Base-by-base conservation (phyloP, 2,797 vertebrate genomes). In the Staurois parvus region DNA sequence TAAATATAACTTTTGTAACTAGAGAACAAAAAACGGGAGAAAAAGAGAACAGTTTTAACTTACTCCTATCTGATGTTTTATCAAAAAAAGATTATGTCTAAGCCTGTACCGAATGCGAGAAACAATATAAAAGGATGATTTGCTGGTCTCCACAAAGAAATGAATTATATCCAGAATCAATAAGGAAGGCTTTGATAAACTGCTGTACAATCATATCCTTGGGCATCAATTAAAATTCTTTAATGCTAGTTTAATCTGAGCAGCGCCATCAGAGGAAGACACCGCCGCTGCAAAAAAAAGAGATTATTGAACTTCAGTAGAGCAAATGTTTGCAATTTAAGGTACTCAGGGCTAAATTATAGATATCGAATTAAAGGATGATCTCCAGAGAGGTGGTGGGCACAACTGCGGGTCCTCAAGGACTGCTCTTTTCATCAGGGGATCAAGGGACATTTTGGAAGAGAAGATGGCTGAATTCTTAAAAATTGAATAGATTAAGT, bases 51-150 rank as follows among this genome's bases (percentile, higher is more conserved):
- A 59, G 19, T 30, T 88, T 87, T 73, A 64, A 26, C 79, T 69
- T 74, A 56, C 85, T 72, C 81, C 77, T 17, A 72, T 79, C 85
- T 87, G 81, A 42, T 84, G 52, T 85, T 88, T 89, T 89, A 70
- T 84, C 84, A 84, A 83, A 66, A n/a, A 84, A 56, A 87, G 11
- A 88, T 89, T 87, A 85, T 79, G 29, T 72, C 62, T 89, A 86
- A 48, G 62, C 26, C 83, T 79, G 76, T 40, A 21, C 82, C 34
- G 79, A 21, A 84, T 11, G 75, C 26, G 56, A 81, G 26, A 88
- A 88, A 87, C 84, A 88, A 79, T 73, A 79, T 73, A 87, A 87
- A 88, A 72, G 17, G 40, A 79, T 82, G 62, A 85, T 82, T 88
- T 72, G 66, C 84, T 85, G 68, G 75, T 88, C 62, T 34, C 30